Conservation (phyloP, 2,113 vertebrate species). For the Xenopus laevis region DNA sequence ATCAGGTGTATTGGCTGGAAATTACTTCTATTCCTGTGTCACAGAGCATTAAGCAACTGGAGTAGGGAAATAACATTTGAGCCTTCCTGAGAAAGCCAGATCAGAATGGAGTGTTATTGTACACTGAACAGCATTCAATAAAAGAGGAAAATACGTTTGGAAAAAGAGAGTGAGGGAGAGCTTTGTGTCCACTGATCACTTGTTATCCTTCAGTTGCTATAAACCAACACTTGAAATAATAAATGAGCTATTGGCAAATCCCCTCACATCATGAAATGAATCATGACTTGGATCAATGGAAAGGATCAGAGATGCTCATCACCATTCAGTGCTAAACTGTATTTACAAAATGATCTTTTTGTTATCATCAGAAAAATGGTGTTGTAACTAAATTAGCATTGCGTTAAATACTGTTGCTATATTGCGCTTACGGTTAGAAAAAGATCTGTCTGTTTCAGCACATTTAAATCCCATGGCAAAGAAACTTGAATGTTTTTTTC, state of each 20-base stretch:
- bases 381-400: too few species aligned
- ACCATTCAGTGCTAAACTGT: too few species aligned
- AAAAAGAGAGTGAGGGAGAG: not conserved
- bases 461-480: too few species aligned
- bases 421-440: too few species aligned
- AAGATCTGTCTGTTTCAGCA: too few species aligned
- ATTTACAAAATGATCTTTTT: not conserved
- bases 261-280: not conserved
- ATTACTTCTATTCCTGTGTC: conserved; percentile 33
- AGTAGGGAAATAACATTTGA: conserved; percentile 37
- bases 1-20: conserved; percentile 44
- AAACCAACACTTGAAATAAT: not conserved
- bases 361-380: too few species aligned
- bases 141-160: not conserved
- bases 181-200: not conserved
- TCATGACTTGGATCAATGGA: not conserved
- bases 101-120: not conserved
- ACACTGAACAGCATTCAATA: conserved; percentile 10
- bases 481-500: too few species aligned
- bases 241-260: not conserved
- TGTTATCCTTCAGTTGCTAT: too few species aligned
- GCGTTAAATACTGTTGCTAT: too few species aligned
- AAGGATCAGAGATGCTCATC: not conserved
- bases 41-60: conserved; percentile 37
- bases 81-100: conserved; percentile 16